phyloP scores from a whole-genome alignment of 1,140 invertebrate species.

The Drosophila albomicans region DNA sequence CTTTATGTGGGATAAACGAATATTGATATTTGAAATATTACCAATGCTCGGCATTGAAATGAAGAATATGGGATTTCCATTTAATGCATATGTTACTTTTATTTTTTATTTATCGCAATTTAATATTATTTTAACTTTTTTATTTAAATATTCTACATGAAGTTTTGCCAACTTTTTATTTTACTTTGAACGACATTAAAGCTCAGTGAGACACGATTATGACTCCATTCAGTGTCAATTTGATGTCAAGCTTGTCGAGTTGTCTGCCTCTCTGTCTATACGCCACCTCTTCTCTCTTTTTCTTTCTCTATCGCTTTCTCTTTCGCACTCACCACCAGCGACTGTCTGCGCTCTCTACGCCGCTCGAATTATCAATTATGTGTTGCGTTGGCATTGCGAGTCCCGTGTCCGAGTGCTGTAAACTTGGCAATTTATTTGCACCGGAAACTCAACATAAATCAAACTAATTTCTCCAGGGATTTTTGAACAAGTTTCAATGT shows the following conservation, averaged over 20 bases:
- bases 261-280: neutral
- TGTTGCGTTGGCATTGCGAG: slow-evolving; percentile 72
- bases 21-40: neutral
- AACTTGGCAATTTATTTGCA: slow-evolving; percentile 84
- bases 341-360: slow-evolving; percentile 46
- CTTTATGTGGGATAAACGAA: neutral
- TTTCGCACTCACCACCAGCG: neutral
- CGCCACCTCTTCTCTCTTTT: neutral
- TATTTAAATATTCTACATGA: neutral
- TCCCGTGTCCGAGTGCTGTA: slow-evolving; percentile 64
- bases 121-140: no score
- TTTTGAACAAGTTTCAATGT: slow-evolving; percentile 78
- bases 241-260: slow-evolving; percentile 47
- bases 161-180: neutral
- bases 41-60: no score
- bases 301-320: neutral
- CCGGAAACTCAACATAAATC: slow-evolving; percentile 83
- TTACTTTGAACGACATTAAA: neutral
- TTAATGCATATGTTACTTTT: neutral
- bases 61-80: no score
- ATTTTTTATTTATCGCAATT: neutral
- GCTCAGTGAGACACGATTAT: slow-evolving; percentile 25
- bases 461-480: slow-evolving; percentile 82
- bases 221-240: slow-evolving; percentile 62
- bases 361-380: slow-evolving; percentile 80